These are phyloP conservation scores for Pseudonaja textilis DNA, from an alignment of 2,113 vertebrate species.

Conservation along the genomic window DNA sequence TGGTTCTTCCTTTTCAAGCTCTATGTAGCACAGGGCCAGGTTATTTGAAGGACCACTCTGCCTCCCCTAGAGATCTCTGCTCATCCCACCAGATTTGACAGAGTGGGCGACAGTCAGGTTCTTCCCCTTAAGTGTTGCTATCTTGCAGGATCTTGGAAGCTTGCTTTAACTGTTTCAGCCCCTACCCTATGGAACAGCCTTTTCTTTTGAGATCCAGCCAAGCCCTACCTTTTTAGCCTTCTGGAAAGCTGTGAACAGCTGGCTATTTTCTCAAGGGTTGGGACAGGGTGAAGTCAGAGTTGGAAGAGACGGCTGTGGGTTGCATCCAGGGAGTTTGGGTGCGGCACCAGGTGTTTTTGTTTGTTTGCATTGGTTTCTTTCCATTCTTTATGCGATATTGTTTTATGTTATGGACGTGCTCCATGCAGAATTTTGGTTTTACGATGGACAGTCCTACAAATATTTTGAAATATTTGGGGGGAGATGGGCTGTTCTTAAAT, in stretches of 20 bases:
- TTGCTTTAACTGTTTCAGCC: not conserved
- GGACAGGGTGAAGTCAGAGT: not conserved
- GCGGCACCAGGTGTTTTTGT: not conserved
- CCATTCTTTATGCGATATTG: not conserved
- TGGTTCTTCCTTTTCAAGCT: not conserved
- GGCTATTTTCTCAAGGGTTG: not conserved
- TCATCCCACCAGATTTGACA: not conserved
- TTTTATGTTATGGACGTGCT: not conserved
- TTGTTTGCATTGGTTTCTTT: not conserved
- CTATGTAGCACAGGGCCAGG: not conserved
- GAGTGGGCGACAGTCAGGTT: not conserved
- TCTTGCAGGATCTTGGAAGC: not conserved
- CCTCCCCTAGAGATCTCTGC: not conserved
- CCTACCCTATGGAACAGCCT: not conserved
- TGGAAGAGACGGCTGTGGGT: not conserved
- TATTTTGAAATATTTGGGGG: not conserved
- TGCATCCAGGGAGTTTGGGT: not conserved
- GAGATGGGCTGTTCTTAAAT: not conserved
- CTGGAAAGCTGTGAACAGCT: not conserved
- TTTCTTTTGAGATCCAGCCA: not conserved
- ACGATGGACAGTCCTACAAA: not conserved
- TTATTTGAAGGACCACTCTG: not conserved
- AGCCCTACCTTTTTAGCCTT: not conserved
- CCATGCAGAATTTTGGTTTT: not conserved
- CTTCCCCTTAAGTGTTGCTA: not conserved